Conservation (phyloP, 2,797 vertebrate species). For the Pterois miles region DNA sequence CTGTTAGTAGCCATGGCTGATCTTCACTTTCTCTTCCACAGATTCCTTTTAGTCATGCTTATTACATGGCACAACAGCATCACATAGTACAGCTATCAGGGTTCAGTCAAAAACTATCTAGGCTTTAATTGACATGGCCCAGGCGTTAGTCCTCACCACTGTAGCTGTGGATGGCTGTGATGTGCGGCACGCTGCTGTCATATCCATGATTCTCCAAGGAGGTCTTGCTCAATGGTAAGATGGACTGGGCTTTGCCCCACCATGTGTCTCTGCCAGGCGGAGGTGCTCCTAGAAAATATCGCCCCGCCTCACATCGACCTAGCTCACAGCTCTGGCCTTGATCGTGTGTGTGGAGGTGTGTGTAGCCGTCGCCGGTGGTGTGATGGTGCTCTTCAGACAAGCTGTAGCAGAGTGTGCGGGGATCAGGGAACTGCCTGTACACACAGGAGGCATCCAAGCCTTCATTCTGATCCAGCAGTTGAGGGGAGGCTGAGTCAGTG, state of each 20-base stretch:
- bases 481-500: conserved; percentile 91
- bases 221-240: conserved; percentile 86
- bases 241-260: conserved; percentile 88
- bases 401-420: conserved; percentile 87
- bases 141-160: conserved; percentile 86
- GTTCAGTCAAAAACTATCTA: background rate
- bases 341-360: conserved; percentile 68
- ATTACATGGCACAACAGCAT: background rate
- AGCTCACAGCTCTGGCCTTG: conserved; percentile 90
- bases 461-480: conserved; percentile 89
- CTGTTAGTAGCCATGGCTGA: background rate
- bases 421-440: conserved; percentile 89
- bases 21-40: background rate
- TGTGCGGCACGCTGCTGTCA: conserved; percentile 87
- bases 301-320: conserved; percentile 91
- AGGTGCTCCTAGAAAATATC: conserved; percentile 92
- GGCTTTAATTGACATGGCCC: background rate
- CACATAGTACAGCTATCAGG: background rate
- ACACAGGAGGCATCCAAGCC: conserved; percentile 88
- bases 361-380: conserved; percentile 65
- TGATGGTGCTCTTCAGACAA: conserved; percentile 82
- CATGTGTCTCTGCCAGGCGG: conserved; percentile 88
- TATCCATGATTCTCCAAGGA: conserved; percentile 88
- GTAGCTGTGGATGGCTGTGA: conserved; percentile 88
- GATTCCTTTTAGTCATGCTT: background rate